These are phyloP conservation scores for Aphrophora alni DNA, from an alignment of 2,888 invertebrate genomes.

Conservation along the genomic window DNA sequence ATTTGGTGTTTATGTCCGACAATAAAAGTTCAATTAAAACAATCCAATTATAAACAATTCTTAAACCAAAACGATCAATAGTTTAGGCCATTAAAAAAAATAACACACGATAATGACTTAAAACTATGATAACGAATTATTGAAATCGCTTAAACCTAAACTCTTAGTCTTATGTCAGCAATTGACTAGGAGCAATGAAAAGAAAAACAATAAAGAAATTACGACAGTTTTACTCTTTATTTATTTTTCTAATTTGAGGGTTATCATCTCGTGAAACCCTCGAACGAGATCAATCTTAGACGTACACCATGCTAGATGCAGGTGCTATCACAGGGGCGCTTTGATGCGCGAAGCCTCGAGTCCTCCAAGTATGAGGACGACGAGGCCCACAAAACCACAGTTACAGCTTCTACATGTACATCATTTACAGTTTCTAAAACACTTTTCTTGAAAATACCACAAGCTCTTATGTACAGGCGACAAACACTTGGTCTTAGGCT, in stretches of 20 bases:
- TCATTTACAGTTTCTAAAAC: background rate
- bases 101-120: background rate
- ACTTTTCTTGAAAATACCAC: background rate
- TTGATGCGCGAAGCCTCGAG: conserved; percentile 43
- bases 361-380: background rate
- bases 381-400: conserved; percentile 1
- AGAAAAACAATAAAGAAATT: background rate
- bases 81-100: background rate
- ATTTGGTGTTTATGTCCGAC: background rate
- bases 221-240: background rate
- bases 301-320: background rate
- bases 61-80: background rate
- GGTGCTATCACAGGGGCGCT: conserved; percentile 47
- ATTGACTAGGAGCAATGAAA: background rate
- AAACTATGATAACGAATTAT: background rate
- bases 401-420: background rate
- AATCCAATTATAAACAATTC: background rate
- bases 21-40: background rate
- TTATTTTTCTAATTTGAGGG: conserved; percentile 3
- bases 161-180: background rate
- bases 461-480: background rate
- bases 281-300: conserved; percentile 23
- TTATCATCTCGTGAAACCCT: background rate
- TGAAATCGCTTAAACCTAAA: background rate
- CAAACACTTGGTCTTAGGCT: background rate